Conservation (phyloP, 2,797 vertebrate species). For the Enteromius unitaeniatus region DNA sequence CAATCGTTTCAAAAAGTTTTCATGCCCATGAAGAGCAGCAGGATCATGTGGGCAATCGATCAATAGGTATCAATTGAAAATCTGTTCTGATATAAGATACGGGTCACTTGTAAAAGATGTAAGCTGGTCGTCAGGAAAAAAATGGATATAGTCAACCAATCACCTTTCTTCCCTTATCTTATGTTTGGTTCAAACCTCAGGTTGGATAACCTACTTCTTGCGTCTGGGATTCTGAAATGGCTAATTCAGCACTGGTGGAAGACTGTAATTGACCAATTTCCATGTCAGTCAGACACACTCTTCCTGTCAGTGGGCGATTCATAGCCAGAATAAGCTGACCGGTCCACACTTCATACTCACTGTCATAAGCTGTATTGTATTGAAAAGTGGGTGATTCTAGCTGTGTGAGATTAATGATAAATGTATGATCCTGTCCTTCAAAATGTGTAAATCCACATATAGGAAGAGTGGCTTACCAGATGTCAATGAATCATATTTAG, state of each 20-base stretch:
- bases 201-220: neutral
- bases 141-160: neutral
- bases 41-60: no score
- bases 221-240: neutral
- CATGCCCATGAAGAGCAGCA: no score
- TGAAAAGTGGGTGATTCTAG: no score
- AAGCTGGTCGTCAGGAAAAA: neutral
- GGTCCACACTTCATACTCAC: no score
- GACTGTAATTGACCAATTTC: neutral
- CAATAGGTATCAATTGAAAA: no score
- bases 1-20: no score
- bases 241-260: neutral
- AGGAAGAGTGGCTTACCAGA: neutral
- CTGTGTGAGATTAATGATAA: neutral
- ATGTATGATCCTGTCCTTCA: neutral
- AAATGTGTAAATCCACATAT: neutral
- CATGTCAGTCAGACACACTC: neutral
- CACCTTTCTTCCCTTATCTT: no score
- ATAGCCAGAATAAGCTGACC: neutral
- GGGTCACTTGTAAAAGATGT: neutral
- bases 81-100: neutral
- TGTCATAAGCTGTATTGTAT: no score
- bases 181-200: neutral
- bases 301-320: neutral
- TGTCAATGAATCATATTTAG: constrained; percentile 16